These are phyloP conservation scores for Rotaria sp. DNA, from an alignment of 2,888 invertebrate species.

Conservation along the genomic window DNA sequence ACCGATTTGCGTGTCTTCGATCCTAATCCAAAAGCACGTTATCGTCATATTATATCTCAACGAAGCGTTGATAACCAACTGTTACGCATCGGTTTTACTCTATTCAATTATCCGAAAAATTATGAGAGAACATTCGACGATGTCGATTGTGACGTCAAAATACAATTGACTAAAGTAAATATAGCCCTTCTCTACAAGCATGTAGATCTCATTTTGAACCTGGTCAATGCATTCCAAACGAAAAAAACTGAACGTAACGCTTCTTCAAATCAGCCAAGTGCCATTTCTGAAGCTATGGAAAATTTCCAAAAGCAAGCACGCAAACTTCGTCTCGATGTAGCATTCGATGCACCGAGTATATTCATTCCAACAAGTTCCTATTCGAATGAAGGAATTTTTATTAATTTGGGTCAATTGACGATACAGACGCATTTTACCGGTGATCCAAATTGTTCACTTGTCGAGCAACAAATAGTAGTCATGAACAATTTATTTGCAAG, in stretches of 20 bases:
- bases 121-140: conserved; percentile 53
- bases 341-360: conserved; percentile 67
- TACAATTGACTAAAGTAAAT: conserved; percentile 74
- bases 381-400: conserved; percentile 69
- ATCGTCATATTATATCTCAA: conserved; percentile 71
- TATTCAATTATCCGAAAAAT: conserved; percentile 63
- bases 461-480: conserved; percentile 31
- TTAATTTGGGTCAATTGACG: conserved; percentile 77
- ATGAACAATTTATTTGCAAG: conserved; percentile 18
- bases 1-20: conserved; percentile 71
- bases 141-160: conserved; percentile 71
- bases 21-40: conserved; percentile 67
- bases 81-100: conserved; percentile 65
- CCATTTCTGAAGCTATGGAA: conserved; percentile 15
- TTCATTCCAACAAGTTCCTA: conserved; percentile 77
- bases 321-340: conserved; percentile 46
- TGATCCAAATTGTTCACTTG: not conserved
- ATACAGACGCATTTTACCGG: conserved; percentile 36
- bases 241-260: too few species aligned
- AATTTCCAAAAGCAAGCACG: conserved; percentile 40
- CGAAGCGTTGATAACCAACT: conserved; percentile 62
- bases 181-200: conserved; percentile 85
- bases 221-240: too few species aligned
- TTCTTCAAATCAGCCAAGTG: too few species aligned
- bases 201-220: conserved; percentile 67